These are phyloP conservation scores for Melanotaenia trifasciata DNA, from an alignment of 2,797 vertebrate genomes.

Conservation along the genomic window DNA sequence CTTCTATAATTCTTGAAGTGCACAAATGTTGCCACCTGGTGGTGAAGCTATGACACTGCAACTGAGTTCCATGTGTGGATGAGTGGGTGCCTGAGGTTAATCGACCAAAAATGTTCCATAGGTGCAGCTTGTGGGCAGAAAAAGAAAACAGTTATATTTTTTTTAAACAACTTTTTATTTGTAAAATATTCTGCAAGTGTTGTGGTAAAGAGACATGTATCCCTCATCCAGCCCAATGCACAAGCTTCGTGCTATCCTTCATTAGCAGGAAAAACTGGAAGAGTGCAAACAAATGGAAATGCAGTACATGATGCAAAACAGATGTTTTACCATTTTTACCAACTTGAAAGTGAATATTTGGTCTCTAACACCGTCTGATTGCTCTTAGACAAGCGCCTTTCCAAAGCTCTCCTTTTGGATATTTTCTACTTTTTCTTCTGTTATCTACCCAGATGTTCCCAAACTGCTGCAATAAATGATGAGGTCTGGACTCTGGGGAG, in stretches of 20 bases:
- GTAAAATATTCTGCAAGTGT: slow-evolving; percentile 12
- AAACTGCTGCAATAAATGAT: not conserved
- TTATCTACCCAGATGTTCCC: not conserved
- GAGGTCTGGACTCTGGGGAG: not conserved
- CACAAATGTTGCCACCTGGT: slow-evolving; percentile 50
- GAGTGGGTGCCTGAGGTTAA: not conserved
- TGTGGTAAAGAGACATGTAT: not conserved
- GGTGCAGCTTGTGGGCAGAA: not conserved
- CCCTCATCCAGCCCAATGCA: not conserved
- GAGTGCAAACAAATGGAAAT: not conserved
- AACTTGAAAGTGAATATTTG: too few relatives aligned
- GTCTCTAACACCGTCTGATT: not conserved
- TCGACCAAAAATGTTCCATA: not conserved
- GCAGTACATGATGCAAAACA: too few relatives aligned
- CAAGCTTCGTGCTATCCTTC: not conserved
- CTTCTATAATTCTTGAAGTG: not conserved
- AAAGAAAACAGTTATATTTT: not conserved
- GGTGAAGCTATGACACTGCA: not conserved
- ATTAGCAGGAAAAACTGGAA: not conserved
- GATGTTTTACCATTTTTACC: too few relatives aligned
- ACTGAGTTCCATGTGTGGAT: not conserved
- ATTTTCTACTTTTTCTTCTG: not conserved
- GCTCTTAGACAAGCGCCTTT: not conserved
- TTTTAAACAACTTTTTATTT: slow-evolving; percentile 49
- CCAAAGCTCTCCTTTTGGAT: too few relatives aligned